Percentiles rank a stretch among this genome's conserved stretches.
phyloP scores from a whole-genome alignment of 1,140 invertebrate genomes.

The Drosophila prosaltans region DNA sequence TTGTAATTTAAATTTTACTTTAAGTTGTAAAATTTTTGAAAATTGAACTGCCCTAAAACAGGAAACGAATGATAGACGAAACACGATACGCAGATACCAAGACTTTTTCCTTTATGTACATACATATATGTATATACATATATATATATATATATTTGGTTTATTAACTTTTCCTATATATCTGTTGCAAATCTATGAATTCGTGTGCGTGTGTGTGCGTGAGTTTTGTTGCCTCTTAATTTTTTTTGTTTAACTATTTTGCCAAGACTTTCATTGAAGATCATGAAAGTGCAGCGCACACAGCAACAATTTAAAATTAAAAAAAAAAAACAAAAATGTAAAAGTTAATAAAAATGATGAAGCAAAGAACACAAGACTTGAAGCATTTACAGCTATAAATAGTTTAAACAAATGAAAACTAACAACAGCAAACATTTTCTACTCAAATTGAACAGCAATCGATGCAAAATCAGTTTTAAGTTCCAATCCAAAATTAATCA shows the following conservation, averaged over 20 bases:
- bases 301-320: neutral
- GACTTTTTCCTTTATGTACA: conserved; percentile 10
- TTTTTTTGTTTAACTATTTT: conserved; percentile 24
- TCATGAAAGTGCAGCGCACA: conserved; percentile 16
- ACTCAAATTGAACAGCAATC: conserved; percentile 67
- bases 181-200: too few relatives aligned
- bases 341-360: conserved; percentile 15
- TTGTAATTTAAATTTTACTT: neutral
- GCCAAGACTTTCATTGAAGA: conserved; percentile 41
- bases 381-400: conserved; percentile 74
- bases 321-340: conserved; percentile 36
- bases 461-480: conserved; percentile 67
- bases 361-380: conserved; percentile 67
- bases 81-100: neutral
- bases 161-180: conserved; percentile 3
- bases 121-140: neutral
- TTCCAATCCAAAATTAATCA: conserved; percentile 46
- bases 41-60: conserved; percentile 1
- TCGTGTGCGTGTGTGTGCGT: neutral
- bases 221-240: conserved; percentile 25
- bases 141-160: conserved; percentile 9
- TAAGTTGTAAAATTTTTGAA: conserved; percentile 8
- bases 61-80: neutral
- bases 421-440: conserved; percentile 35
- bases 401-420: conserved; percentile 50